phyloP scores from a whole-genome alignment of 2,113 vertebrate species.

The Acrocephalus arundinaceus region DNA sequence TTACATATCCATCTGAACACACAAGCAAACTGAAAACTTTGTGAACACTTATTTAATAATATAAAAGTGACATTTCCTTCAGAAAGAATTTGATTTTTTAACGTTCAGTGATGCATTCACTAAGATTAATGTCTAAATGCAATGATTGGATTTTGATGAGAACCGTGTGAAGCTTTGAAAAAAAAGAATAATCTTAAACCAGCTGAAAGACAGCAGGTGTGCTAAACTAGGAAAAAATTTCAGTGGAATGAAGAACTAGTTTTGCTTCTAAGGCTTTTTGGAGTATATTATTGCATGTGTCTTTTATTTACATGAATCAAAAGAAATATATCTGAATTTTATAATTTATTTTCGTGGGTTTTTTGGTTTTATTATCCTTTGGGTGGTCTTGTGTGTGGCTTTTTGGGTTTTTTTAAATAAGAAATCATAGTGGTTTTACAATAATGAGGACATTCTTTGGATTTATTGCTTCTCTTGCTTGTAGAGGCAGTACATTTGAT shows the following conservation, averaged over 20 bases:
- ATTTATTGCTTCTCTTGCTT: not conserved
- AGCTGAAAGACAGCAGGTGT: slow-evolving; percentile 59
- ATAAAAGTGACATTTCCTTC: slow-evolving; percentile 67
- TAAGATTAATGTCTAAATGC: slow-evolving; percentile 72
- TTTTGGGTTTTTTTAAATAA: not conserved
- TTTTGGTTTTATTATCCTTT: not conserved
- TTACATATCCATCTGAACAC: slow-evolving; percentile 74
- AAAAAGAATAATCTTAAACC: slow-evolving; percentile 57
- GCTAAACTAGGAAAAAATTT: slow-evolving; percentile 21
- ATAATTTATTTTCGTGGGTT: not conserved
- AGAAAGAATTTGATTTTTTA: slow-evolving; percentile 72
- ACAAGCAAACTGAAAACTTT: slow-evolving; percentile 68
- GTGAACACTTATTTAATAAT: slow-evolving; percentile 68
- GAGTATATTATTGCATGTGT: not conserved
- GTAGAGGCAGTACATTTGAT: not conserved
- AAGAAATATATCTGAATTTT: not conserved
- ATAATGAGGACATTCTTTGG: not conserved
- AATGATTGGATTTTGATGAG: slow-evolving; percentile 68
- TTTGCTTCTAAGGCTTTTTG: slow-evolving; percentile 27
- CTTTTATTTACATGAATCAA: not conserved
- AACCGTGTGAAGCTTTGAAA: slow-evolving; percentile 50
- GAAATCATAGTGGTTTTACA: not conserved
- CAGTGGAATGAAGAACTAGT: slow-evolving; percentile 32
- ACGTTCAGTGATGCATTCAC: slow-evolving; percentile 72
- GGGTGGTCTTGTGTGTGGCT: not conserved